phyloP scores from a whole-genome alignment of 2,888 invertebrate genomes.

The Ornithoptera alexandrae region DNA sequence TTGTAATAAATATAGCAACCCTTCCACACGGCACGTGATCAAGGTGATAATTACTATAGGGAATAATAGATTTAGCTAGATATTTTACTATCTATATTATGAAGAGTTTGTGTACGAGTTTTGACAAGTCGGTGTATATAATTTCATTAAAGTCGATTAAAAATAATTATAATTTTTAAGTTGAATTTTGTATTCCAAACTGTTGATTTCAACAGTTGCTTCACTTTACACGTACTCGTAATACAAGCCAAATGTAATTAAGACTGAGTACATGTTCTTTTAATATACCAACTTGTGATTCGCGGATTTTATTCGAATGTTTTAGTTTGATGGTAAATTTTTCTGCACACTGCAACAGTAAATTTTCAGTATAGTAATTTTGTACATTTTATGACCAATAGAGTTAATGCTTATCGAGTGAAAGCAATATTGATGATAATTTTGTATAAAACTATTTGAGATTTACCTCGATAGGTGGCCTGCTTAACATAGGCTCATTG shows the following conservation, averaged over 20 bases:
- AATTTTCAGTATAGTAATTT: slow-evolving; percentile 9
- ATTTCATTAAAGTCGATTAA: slow-evolving; percentile 16
- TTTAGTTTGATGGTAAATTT: slow-evolving; percentile 1
- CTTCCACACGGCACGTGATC: slow-evolving; percentile 69
- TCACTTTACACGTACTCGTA: slow-evolving; percentile 59
- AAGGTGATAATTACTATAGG: slow-evolving; percentile 63
- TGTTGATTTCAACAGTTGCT: slow-evolving; percentile 22
- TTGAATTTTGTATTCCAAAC: slow-evolving; percentile 42
- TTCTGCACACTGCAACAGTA: slow-evolving; percentile 2
- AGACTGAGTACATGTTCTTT: slow-evolving; percentile 73
- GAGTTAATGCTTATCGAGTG: slow-evolving; percentile 22
- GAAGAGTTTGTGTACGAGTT: slow-evolving; percentile 47
- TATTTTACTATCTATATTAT: slow-evolving; percentile 48
- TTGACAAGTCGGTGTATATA: slow-evolving; percentile 21
- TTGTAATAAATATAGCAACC: slow-evolving; percentile 38
- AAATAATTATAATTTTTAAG: slow-evolving; percentile 25
- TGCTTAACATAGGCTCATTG: slow-evolving; percentile 39
- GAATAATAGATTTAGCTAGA: slow-evolving; percentile 49
- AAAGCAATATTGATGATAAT: slow-evolving; percentile 23
- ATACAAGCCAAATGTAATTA: slow-evolving; percentile 75
- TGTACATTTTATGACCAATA: slow-evolving; percentile 19
- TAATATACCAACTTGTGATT: slow-evolving; percentile 10
- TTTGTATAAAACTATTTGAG: slow-evolving; percentile 19
- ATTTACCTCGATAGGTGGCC: slow-evolving; percentile 18
- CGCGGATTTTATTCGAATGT: neutral